These are phyloP conservation scores for Aurelia sp. DNA, from an alignment of 30 jellyfish, hydroid and myxozoan genomes.

Conservation along the genomic window DNA sequence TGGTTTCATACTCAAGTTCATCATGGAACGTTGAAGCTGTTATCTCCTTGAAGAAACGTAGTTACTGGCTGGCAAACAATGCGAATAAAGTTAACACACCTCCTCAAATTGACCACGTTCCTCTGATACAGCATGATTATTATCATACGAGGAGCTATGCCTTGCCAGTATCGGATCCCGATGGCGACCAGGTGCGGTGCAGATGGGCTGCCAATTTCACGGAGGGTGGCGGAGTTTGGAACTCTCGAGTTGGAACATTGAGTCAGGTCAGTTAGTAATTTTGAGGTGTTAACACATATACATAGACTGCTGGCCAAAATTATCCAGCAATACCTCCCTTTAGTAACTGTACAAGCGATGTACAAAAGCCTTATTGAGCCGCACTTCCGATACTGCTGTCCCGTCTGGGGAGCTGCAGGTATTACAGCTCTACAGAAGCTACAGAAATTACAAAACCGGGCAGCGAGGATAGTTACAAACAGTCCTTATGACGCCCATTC, in stretches of 20 bases:
- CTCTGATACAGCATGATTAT: background rate
- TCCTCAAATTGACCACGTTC: slow-evolving; percentile 41
- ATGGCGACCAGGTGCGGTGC: slow-evolving; percentile 29
- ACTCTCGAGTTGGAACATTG: slow-evolving; percentile 9
- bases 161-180: slow-evolving; percentile 38
- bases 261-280: background rate
- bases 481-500: too few species aligned
- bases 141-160: background rate
- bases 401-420: too few species aligned
- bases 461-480: too few species aligned
- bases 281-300: too few species aligned
- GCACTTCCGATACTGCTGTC: too few species aligned
- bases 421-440: too few species aligned
- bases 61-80: background rate
- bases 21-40: slow-evolving; percentile 50
- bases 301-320: too few species aligned
- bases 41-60: slow-evolving; percentile 10
- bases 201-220: slow-evolving; percentile 61
- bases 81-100: slow-evolving; percentile 30
- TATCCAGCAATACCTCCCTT: too few species aligned
- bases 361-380: too few species aligned
- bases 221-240: slow-evolving; percentile 63
- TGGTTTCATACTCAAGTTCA: slow-evolving; percentile 25
- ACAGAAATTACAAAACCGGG: too few species aligned
- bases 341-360: too few species aligned